Evolutionary conservation across 2,888 invertebrate genomes (phyloP), one percentile per base, ranked within the genome.

Genomic region (Leptothorax acervorum): DNA sequence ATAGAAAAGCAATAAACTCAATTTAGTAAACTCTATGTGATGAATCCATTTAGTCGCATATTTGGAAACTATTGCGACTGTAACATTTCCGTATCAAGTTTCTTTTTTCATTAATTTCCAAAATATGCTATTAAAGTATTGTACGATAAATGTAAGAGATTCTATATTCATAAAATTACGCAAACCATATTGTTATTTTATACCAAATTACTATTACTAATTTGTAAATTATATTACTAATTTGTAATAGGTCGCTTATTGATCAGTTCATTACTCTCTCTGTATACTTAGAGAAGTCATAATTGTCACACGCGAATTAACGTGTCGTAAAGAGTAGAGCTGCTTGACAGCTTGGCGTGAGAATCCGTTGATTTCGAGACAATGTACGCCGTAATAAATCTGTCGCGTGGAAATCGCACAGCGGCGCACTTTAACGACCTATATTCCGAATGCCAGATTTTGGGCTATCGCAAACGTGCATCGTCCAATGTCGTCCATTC

Each of bases 361-460:
- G n/a, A 51, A 28, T 18, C 35, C 3, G 18, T 31, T 48, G 23
- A 11, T 71, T 71, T 15, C 28, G 3, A 74, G 45, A 11, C n/a
- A n/a, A 71, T 35, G n/a, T 48, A 31, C 9, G 9, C 5, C 18
- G 18, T 9, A 12, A 53, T 55, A 68, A 76, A 78, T 78, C 11
- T 12, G 23, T 57, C 31, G 11, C 70, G 23, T 42, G 11, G 6
- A 76, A 81, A 55, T 12, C 11, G 23, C n/a, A n/a, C 39, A 39
- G 31, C n/a, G 63, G 15, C 1, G 15, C 42, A 62, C 83, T 82
- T 75, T 79, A 57, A 70, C 68, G 70, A 86, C 68, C 85, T 62
- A 71, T 45, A 86, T 83, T 83, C 53, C 60, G n/a, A 42, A n/a
- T 45, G 42, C 4, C 42, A n/a, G 45, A 5, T 79, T 79, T 60